Evolutionary conservation across 1,140 invertebrate genomes (phyloP).

Genomic region (Octopus sinensis): DNA sequence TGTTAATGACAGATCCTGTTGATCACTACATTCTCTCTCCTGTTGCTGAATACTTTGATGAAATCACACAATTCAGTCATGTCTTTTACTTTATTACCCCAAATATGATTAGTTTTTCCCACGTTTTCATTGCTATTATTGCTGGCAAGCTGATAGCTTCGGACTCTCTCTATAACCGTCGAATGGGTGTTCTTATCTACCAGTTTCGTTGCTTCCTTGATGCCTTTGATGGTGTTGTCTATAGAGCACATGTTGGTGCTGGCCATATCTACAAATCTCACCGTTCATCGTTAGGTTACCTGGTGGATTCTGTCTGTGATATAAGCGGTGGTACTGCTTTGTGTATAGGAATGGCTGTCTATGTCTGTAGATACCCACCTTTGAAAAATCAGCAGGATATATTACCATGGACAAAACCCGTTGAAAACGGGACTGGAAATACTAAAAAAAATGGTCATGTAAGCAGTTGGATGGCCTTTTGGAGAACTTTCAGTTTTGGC

Average conservation of each 20-base stretch:
- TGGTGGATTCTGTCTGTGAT: conserved; percentile 47
- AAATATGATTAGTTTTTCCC: conserved; percentile 49
- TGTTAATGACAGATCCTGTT: conserved; percentile 50
- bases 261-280: conserved; percentile 44
- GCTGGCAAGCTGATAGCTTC: conserved; percentile 47
- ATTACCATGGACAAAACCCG: conserved; percentile 31
- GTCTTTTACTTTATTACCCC: conserved; percentile 51
- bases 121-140: conserved; percentile 43
- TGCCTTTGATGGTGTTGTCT: conserved; percentile 51
- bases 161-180: conserved; percentile 39
- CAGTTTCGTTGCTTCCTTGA: conserved; percentile 49
- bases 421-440: conserved; percentile 15
- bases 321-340: conserved; percentile 41
- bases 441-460: conserved; percentile 8
- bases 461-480: conserved; percentile 44
- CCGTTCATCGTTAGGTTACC: conserved; percentile 45
- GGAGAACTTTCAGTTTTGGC: conserved; percentile 43
- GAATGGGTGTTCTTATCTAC: conserved; percentile 47
- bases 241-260: conserved; percentile 34
- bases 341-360: conserved; percentile 18
- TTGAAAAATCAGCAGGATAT: conserved; percentile 3
- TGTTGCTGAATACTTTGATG: conserved; percentile 46
- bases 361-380: conserved; percentile 16
- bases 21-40: conserved; percentile 49
- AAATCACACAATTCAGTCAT: conserved; percentile 46